phyloP scores from a whole-genome alignment of 1,140 invertebrate genomes.

The Dufourea novaeangliae region DNA sequence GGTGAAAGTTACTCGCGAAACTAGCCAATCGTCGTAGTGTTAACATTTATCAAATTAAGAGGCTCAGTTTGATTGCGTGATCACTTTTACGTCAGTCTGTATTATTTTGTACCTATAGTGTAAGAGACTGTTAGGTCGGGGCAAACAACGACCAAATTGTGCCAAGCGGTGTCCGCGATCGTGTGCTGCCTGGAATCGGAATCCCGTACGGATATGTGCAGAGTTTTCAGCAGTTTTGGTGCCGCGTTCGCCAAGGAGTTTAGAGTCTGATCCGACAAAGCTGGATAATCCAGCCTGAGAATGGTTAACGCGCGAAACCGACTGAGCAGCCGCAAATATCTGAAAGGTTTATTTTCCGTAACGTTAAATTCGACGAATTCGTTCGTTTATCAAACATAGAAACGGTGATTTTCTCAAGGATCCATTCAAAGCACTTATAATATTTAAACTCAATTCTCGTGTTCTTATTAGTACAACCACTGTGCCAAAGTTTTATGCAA shows the following conservation, averaged over 20 bases:
- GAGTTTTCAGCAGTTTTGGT: constrained; percentile 63
- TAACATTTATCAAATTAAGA: too few relatives aligned
- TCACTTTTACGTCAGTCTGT: constrained; percentile 34
- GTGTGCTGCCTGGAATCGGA: constrained; percentile 77
- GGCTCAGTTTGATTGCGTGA: neutral
- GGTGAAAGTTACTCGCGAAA: too few relatives aligned
- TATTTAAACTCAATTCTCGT: too few relatives aligned
- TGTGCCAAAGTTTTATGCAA: too few relatives aligned
- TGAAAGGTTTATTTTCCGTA: constrained; percentile 41
- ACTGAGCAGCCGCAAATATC: constrained; percentile 73
- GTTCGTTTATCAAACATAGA: too few relatives aligned
- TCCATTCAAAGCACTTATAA: neutral
- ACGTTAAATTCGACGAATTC: neutral
- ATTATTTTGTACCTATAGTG: constrained; percentile 72
- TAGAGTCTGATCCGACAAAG: constrained; percentile 76
- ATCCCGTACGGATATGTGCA: constrained; percentile 75
- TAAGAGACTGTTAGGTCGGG: constrained; percentile 76
- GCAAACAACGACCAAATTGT: constrained; percentile 72
- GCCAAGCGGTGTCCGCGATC: constrained; percentile 74
- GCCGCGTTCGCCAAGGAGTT: constrained; percentile 71
- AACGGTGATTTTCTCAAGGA: neutral
- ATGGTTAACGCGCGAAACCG: constrained; percentile 70
- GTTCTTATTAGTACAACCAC: too few relatives aligned
- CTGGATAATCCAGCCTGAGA: constrained; percentile 78
- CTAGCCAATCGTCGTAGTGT: too few relatives aligned